Conservation (phyloP, 2,888 invertebrate genomes). For the Epinotia ramella region DNA sequence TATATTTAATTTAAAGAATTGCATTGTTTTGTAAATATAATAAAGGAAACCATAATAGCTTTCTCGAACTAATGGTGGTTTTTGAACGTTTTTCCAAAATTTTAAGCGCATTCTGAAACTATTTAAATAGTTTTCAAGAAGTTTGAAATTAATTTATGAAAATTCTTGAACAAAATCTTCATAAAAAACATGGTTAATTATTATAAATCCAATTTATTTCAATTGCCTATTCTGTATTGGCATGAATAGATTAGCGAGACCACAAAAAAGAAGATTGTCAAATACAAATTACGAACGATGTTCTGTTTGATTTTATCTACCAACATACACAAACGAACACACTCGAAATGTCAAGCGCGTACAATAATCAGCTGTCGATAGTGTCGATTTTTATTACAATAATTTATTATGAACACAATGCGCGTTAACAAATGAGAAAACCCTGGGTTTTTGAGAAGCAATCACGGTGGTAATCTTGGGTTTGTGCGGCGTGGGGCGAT, state of each 20-base stretch:
- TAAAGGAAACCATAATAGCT: neutral
- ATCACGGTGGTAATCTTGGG: slow-evolving; percentile 66
- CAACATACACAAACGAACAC: slow-evolving; percentile 35
- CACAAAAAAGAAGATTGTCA: neutral
- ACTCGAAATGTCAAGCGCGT: slow-evolving; percentile 66
- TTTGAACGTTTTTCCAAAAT: neutral
- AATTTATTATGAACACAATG: slow-evolving; percentile 65
- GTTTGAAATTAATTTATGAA: neutral
- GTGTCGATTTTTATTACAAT: slow-evolving; percentile 73
- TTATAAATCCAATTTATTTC: neutral
- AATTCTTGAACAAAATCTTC: neutral
- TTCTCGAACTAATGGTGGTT: neutral
- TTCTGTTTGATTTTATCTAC: slow-evolving; percentile 7
- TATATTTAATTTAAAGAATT: neutral
- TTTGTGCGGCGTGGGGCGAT: slow-evolving; percentile 59
- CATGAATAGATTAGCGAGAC: neutral
- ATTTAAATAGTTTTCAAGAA: neutral
- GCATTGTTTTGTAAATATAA: no score
- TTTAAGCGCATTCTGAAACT: neutral
- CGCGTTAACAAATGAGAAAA: slow-evolving; percentile 64
- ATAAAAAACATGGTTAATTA: neutral
- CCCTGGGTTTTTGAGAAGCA: slow-evolving; percentile 53
- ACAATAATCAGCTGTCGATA: slow-evolving; percentile 78
- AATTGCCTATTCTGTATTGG: neutral
- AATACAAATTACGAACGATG: slow-evolving; percentile 19